phyloP scores from a whole-genome alignment of 2,113 vertebrate species.

The Litocranius walleri region DNA sequence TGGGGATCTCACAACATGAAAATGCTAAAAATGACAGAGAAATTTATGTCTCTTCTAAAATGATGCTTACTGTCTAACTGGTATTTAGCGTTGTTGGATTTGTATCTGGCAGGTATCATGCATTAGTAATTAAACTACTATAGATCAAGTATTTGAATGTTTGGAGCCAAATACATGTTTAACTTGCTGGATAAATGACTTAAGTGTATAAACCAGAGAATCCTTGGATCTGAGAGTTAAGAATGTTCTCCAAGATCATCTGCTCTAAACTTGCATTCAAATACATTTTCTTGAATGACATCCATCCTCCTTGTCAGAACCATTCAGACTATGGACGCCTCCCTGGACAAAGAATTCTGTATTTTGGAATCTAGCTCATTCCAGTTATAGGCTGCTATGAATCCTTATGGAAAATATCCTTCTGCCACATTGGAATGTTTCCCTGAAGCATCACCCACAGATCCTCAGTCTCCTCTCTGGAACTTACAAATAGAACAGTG shows the following conservation, averaged over 20 bases:
- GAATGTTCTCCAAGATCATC: background rate
- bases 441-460: background rate
- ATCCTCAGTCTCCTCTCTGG: background rate
- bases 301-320: background rate
- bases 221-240: background rate
- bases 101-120: background rate
- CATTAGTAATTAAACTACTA: background rate
- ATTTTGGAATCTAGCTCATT: background rate
- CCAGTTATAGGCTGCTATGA: background rate
- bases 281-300: background rate
- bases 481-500: slow-evolving; percentile 20
- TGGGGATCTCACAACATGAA: background rate
- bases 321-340: background rate
- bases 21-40: background rate
- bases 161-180: background rate
- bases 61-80: background rate
- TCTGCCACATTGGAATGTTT: background rate
- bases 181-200: background rate
- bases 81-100: background rate
- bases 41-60: background rate
- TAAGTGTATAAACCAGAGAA: background rate
- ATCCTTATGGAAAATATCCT: slow-evolving; percentile 22
- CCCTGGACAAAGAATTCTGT: background rate
- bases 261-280: background rate
- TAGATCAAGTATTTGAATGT: background rate